Evolutionary conservation across 2,797 vertebrate genomes (phyloP).

Genomic region (Tenualosa thibaudeaui): DNA sequence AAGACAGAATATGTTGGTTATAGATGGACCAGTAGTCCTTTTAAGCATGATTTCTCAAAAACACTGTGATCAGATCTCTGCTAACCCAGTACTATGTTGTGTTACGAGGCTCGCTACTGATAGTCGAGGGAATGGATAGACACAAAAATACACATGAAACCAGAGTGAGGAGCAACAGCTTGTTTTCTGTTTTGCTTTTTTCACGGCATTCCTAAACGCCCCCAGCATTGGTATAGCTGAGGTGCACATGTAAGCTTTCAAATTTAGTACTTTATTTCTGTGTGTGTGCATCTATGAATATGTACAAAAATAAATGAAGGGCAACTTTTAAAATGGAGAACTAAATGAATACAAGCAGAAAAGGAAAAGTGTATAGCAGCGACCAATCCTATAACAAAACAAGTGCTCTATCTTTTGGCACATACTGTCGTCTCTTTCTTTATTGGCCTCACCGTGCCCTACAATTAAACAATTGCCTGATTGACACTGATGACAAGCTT

Average conservation of each 20-base stretch:
- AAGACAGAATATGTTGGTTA: constrained; percentile 73
- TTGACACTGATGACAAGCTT: constrained; percentile 53
- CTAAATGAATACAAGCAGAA: constrained; percentile 31
- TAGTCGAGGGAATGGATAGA: constrained; percentile 42
- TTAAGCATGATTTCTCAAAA: constrained; percentile 57
- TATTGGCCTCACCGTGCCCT: constrained; percentile 41
- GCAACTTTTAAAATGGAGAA: constrained; percentile 41
- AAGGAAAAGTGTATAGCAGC: constrained; percentile 68
- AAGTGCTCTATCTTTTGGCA: constrained; percentile 73
- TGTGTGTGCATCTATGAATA: constrained; percentile 45
- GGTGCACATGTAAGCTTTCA: constrained; percentile 31
- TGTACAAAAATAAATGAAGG: constrained; percentile 62
- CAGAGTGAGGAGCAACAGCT: constrained; percentile 4
- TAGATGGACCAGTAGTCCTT: constrained; percentile 64
- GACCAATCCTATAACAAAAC: constrained; percentile 62
- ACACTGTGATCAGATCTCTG: constrained; percentile 50
- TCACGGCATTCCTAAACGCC: constrained; percentile 12
- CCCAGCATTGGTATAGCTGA: background rate
- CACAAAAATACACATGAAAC: constrained; percentile 27
- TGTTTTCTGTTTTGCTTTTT: constrained; percentile 48
- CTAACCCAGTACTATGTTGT: constrained; percentile 45
- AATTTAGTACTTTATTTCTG: constrained; percentile 51
- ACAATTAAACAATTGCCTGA: constrained; percentile 41
- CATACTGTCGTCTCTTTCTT: constrained; percentile 50
- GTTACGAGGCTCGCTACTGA: constrained; percentile 49